Evolutionary conservation across 2,113 vertebrate genomes (phyloP), one percentile per base, ranked within the genome.

Genomic region (Trogon surrucura): DNA sequence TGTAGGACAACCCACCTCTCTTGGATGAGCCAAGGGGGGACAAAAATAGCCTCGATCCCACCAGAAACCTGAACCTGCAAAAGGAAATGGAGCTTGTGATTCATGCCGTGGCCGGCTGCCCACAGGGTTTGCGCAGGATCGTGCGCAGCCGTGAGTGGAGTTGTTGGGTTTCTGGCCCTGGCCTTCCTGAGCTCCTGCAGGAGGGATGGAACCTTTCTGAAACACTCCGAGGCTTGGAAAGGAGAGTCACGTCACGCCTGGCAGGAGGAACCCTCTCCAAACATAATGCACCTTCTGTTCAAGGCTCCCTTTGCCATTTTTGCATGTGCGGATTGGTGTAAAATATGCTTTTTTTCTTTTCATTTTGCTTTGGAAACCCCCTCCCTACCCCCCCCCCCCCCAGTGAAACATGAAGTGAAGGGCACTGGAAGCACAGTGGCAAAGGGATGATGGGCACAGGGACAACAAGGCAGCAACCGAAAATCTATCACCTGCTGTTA

Each of bases 281-380:
- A 66, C 78, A 93, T 61, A 96, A 88, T 26, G 71, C 9, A 3
- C 84, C 91, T 95, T 88, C 94, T 96, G 82, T 93, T 95, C 69
- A 89, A 91, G 80, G 86, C 65, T 92, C 66, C 69, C 87, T 90
- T 88, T 69, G 54, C 87, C 93, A 54, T 58, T 88, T 94, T 82
- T 60, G 27, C 19, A 4, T 5, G 9, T 25, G 44, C 5, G 16
- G 70, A 65, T 65, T 41, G 22, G 67, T 54, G 48, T 36, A 65
- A 93, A 89, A 93, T 26, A 25, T 50, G 51, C 5, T 29, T 62
- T 90, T 90, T 87, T 32, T 8, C 41, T 41, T 41, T 41, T 41
- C 41, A 12, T 89, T 66, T 65, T 72, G 47, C 54, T 78, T 75
- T 12, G 17, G 56, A 77, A 47, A 47, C 20, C 4, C 4, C 4